These are phyloP conservation scores for Corythaixoides concolor DNA, from an alignment of 2,113 vertebrate species.

Conservation along the genomic window DNA sequence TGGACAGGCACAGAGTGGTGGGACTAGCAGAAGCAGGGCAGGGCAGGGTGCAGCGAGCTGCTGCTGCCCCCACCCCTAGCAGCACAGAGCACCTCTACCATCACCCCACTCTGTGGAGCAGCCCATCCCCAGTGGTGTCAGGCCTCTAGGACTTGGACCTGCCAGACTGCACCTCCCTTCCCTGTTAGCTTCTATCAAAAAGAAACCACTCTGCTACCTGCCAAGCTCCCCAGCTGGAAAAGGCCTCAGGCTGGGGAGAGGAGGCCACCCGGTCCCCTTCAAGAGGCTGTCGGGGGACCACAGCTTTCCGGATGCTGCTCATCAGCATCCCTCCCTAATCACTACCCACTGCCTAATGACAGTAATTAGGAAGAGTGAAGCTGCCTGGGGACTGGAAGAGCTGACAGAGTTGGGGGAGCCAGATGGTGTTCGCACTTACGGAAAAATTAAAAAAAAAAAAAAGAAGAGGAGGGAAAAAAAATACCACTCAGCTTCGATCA, in stretches of 20 bases:
- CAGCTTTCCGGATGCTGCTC: slow-evolving; percentile 36
- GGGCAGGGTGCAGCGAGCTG: neutral
- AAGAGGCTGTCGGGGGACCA: neutral
- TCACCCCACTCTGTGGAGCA: fast-evolving
- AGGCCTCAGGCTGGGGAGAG: neutral
- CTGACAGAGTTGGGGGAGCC: slow-evolving; percentile 58
- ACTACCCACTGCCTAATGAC: slow-evolving; percentile 67
- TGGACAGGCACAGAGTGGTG: neutral
- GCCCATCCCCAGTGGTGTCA: neutral
- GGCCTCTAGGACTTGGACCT: neutral
- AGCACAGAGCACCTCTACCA: neutral
- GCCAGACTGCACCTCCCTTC: neutral
- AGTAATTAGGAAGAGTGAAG: slow-evolving; percentile 68
- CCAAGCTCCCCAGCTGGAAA: neutral
- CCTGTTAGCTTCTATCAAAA: neutral
- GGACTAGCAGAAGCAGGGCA: neutral
- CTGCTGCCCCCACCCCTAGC: neutral
- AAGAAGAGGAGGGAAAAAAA: neutral
- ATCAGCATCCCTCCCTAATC: slow-evolving; percentile 62
- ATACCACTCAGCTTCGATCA: neutral
- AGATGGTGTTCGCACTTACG: slow-evolving; percentile 71
- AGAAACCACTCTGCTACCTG: neutral
- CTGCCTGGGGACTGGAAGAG: slow-evolving; percentile 67
- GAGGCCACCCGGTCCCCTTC: neutral
- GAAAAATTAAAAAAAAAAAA: neutral